phyloP scores from a whole-genome alignment of 2,888 invertebrate genomes.

The Nomada goodeniana region DNA sequence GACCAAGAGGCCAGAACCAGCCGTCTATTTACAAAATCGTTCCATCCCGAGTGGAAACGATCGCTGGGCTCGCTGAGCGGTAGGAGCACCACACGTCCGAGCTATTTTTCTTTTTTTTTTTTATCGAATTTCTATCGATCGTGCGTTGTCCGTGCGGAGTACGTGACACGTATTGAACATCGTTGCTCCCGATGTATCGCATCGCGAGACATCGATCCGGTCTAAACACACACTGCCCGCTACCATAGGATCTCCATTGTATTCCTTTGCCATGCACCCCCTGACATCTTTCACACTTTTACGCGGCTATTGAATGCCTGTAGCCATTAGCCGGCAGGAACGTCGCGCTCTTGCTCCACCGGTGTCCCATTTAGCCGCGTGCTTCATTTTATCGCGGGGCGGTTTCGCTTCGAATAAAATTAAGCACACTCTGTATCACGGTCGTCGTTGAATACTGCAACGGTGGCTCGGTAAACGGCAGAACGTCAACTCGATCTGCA shows the following conservation, averaged over 20 bases:
- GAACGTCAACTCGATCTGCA: neutral
- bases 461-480: neutral
- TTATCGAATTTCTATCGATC: constrained; percentile 44
- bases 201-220: constrained; percentile 55
- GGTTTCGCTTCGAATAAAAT: neutral
- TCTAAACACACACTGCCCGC: constrained; percentile 53
- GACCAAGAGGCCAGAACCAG: constrained; percentile 6
- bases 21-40: constrained; percentile 54
- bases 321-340: constrained; percentile 16
- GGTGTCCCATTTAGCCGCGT: neutral
- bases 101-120: constrained; percentile 11
- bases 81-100: constrained; percentile 23
- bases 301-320: constrained; percentile 4
- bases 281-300: constrained; percentile 28
- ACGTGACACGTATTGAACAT: constrained; percentile 53
- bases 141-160: constrained; percentile 34
- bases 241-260: constrained; percentile 44
- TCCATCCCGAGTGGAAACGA: constrained; percentile 49
- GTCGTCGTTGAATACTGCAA: neutral
- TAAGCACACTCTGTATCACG: neutral
- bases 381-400: neutral
- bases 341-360: neutral
- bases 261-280: constrained; percentile 13
- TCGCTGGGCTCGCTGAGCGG: constrained; percentile 24
- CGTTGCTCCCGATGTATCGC: constrained; percentile 45